A percentile compares a stretch with the other conserved stretches of the same genome.
These are phyloP conservation scores for Pecten maximus DNA, from an alignment of 2,888 invertebrate genomes.

Conservation along the genomic window DNA sequence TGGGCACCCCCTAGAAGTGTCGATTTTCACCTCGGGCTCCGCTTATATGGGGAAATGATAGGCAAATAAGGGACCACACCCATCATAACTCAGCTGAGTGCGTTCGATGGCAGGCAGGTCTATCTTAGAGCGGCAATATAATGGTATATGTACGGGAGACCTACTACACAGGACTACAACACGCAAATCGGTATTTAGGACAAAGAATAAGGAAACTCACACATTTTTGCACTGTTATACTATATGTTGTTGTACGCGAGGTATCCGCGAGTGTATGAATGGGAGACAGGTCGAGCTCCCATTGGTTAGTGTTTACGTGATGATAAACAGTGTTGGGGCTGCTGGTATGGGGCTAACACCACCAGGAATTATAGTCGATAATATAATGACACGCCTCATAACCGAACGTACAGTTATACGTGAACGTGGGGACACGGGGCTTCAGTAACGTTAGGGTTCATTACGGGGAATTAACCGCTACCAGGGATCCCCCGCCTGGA, in stretches of 20 bases:
- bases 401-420: background rate
- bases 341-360: conserved; percentile 33
- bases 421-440: background rate
- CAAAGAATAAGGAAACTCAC: background rate
- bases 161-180: background rate
- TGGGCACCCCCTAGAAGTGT: conserved; percentile 37
- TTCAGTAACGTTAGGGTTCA: conserved; percentile 9
- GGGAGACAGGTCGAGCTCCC: conserved; percentile 3
- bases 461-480: background rate
- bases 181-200: conserved; percentile 18
- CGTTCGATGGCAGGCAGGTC: conserved; percentile 30
- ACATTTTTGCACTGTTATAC: conserved; percentile 30
- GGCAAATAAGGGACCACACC: conserved; percentile 51
- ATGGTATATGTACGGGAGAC: background rate
- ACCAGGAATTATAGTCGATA: conserved; percentile 33
- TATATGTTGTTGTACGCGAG: conserved; percentile 3
- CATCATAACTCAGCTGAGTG: conserved; percentile 48
- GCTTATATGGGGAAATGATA: conserved; percentile 41
- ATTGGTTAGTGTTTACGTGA: conserved; percentile 2
- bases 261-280: background rate
- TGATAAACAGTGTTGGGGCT: conserved; percentile 26
- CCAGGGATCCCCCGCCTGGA: conserved; percentile 10
- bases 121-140: background rate
- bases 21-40: conserved; percentile 41
- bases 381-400: conserved; percentile 30